Base-by-base conservation (phyloP, 92 coral and sea anemone genomes). In the Actinernus sp. region DNA sequence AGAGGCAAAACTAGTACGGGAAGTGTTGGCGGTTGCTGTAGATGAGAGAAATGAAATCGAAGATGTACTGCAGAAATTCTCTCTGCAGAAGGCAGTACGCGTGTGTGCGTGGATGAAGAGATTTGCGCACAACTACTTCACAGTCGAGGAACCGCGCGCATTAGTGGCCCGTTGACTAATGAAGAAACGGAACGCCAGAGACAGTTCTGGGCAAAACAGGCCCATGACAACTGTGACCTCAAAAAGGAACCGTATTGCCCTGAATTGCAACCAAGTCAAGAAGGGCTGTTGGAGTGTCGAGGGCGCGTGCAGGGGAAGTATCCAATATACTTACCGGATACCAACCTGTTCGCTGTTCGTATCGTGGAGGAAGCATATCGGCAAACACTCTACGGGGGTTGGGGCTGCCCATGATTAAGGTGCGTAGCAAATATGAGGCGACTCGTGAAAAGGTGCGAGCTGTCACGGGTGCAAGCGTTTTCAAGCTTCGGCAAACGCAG, bases 101-200 rank as follows among this genome's bases (percentile, higher is more conserved):
- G 58, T 58, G 58, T 71, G 79, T 46, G 79, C 60, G 17, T 71
- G 79, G 79, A 71, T 71, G 73, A 31, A 59, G 48, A 58, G 78
- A 59, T 71, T 71, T 33, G 58, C 33, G 20, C 58, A 60, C 79
- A 71, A 71, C 49, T 13, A 58, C 31, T 58, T 44, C 32, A 37
- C 31, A 20, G 37, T 23, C 17, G 53, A 61, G 68, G 68, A 4
- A 61, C 13, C 10, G 26, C 51, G 39, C 24, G 36, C 49, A 59
- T n/a, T n/a, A n/a, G n/a, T n/a, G n/a, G n/a, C n/a, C n/a, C n/a
- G n/a, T n/a, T n/a, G n/a, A n/a, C n/a, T n/a, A n/a, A n/a, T n/a
- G n/a, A n/a, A n/a, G n/a, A n/a, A n/a, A n/a, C n/a, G n/a, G n/a
- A n/a, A n/a, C n/a, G n/a, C n/a, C n/a, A n/a, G n/a, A n/a, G n/a